phyloP scores from a whole-genome alignment of 1,140 invertebrate species.

The Orius insidiosus region DNA sequence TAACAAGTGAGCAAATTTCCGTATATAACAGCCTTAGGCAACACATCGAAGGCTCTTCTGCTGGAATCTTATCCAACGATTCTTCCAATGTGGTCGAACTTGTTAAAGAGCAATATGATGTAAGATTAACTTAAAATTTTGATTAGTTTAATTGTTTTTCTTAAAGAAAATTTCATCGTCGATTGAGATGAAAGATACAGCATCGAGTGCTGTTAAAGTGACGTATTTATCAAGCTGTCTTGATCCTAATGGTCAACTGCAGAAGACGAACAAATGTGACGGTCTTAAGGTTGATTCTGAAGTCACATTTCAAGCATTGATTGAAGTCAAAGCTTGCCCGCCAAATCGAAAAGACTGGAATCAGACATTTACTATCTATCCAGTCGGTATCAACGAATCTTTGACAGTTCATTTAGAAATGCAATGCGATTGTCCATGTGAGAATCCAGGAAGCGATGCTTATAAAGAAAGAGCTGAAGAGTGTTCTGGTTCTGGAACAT shows the following conservation, averaged over 20 bases:
- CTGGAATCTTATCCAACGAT: conserved; percentile 69
- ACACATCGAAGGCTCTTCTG: conserved; percentile 68
- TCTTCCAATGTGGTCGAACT: conserved; percentile 88
- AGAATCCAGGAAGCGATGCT: conserved; percentile 36
- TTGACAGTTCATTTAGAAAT: conserved; percentile 71
- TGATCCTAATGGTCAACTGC: conserved; percentile 32
- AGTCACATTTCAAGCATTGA: conserved; percentile 35
- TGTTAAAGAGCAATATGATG: conserved; percentile 74
- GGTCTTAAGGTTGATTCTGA: conserved; percentile 39
- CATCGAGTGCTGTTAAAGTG: conserved; percentile 59
- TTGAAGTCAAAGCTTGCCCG: conserved; percentile 54
- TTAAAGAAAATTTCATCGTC: conserved; percentile 77
- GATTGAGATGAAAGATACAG: conserved; percentile 82
- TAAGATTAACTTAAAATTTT: conserved; percentile 23
- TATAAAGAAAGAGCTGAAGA: conserved; percentile 32
- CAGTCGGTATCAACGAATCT: conserved; percentile 77
- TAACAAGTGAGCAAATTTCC: conserved; percentile 63
- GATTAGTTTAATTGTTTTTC: conserved; percentile 1
- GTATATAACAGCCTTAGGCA: conserved; percentile 69
- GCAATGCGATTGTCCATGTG: conserved; percentile 80
- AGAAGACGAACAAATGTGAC: conserved; percentile 68
- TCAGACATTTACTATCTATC: conserved; percentile 73
- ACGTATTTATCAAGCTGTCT: conserved; percentile 78
- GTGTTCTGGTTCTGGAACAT: conserved; percentile 47
- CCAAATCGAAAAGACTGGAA: conserved; percentile 57